Base-by-base conservation (phyloP, 2,113 vertebrate species). In the Dipodomys ordii region DNA sequence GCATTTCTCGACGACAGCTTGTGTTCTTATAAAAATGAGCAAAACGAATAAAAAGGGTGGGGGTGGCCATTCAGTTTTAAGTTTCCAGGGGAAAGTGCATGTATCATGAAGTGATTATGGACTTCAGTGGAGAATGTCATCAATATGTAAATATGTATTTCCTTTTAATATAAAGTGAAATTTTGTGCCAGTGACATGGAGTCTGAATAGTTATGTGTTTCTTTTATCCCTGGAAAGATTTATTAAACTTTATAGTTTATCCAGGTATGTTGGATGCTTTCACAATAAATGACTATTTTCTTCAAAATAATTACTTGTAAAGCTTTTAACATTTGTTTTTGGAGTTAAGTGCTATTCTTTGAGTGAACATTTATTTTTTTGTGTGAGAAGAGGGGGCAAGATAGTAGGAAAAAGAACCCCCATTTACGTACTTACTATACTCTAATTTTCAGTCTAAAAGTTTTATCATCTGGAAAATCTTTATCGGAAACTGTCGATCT, bases 271-370 rank as follows among this genome's bases (percentile, higher is more conserved):
- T 99, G 99, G 99, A 99, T 99, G 99, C 99, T 99, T 99, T 99
- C 99, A 99, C 99, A 99, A 99, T 99, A 99, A 99, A 99, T 99
- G 98, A 99, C 98, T 99, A 99, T 99, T 99, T 99, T 99, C 99
- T 99, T 97, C 98, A 98, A 97, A 98, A 97, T 97, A 98, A 94
- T 94, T 97, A 92, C 97, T 97, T 94, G 88, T 53, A 87, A 93
- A 80, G n/a, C 27, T 1, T 89, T 86, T 28, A 90, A 87, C 22
- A 5, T 39, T 23, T 85, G 3, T 83, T 83, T 22, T 77, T 19
- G 71, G 78, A 65, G 12, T 28, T 67, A 57, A 53, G n/a, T 28
- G 25, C 44, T 74, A 27, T 19, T 8, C 28, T 87, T 81, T 72
- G 87, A 76, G 53, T 57, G 69, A 25, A n/a, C 57, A 32, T 16